Percentiles rank a stretch among this genome's conserved stretches.
These are phyloP conservation scores for Alloplasta piceator DNA, from an alignment of 2,888 invertebrate species.

Conservation along the genomic window DNA sequence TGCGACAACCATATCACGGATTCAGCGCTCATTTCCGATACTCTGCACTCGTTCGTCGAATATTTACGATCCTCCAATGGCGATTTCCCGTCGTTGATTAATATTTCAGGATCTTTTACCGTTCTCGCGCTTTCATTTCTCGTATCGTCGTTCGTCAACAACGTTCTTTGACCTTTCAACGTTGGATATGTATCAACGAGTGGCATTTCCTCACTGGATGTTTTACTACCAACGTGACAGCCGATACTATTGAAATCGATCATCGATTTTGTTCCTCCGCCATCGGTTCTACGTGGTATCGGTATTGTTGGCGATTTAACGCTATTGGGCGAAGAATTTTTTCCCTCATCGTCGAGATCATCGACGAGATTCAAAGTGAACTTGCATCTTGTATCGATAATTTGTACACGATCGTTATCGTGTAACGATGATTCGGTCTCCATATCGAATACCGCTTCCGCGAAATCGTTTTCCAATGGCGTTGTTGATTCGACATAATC, in stretches of 20 bases:
- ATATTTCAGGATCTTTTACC: too few species aligned
- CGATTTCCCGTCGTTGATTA: slow-evolving; percentile 46
- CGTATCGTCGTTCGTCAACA: too few species aligned
- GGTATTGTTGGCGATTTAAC: slow-evolving; percentile 89
- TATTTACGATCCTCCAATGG: slow-evolving; percentile 67
- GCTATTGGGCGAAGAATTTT: slow-evolving; percentile 76
- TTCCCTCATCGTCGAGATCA: slow-evolving; percentile 83
- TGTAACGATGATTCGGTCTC: slow-evolving; percentile 87
- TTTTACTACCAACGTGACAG: slow-evolving; percentile 87
- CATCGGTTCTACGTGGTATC: slow-evolving; percentile 85
- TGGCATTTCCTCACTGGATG: slow-evolving; percentile 79
- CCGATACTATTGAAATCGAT: slow-evolving; percentile 86
- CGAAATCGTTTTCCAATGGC: slow-evolving; percentile 79
- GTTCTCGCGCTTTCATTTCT: too few species aligned
- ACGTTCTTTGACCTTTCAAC: too few species aligned
- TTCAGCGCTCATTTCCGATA: slow-evolving; percentile 94
- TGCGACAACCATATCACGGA: slow-evolving; percentile 96
- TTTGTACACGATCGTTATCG: slow-evolving; percentile 82
- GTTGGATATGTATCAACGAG: slow-evolving; percentile 66
- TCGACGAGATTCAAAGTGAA: slow-evolving; percentile 84
- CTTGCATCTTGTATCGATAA: slow-evolving; percentile 80
- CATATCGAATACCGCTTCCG: slow-evolving; percentile 90
- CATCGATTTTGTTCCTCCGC: slow-evolving; percentile 84
- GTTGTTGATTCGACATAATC: slow-evolving; percentile 70
- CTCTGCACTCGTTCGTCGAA: slow-evolving; percentile 84